Conservation (phyloP, 2,797 vertebrate genomes). For the Thaleichthys pacificus region DNA sequence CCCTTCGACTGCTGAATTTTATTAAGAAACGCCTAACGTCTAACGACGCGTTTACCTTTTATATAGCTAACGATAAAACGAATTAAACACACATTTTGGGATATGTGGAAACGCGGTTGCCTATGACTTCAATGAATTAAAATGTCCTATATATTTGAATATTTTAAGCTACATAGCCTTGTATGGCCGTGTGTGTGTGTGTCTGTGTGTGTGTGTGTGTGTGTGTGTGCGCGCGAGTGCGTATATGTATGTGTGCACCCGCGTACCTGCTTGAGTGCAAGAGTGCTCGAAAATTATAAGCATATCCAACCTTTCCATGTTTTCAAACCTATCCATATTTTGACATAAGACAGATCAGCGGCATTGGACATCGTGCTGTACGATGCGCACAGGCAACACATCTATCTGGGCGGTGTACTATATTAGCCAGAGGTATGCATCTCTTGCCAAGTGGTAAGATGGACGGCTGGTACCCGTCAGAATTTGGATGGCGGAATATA, state of each 20-base stretch:
- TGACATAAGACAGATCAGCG: constrained; percentile 9
- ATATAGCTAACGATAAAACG: background rate
- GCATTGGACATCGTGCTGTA: background rate
- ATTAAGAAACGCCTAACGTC: constrained; percentile 41
- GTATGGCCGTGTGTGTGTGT: constrained; percentile 3
- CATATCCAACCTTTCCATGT: background rate
- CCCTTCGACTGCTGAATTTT: constrained; percentile 73
- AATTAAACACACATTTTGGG: background rate
- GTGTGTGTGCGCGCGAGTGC: background rate
- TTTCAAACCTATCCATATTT: background rate
- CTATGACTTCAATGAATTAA: background rate
- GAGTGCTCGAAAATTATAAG: constrained; percentile 7
- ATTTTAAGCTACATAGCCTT: background rate
- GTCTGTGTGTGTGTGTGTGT: background rate
- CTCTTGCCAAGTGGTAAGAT: constrained; percentile 46
- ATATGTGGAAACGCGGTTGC: background rate
- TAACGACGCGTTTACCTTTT: background rate
- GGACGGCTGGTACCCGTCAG: constrained; percentile 53
- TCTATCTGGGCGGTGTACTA: constrained; percentile 1
- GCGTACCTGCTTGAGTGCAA: background rate
- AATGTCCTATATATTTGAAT: background rate
- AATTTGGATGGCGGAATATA: constrained; percentile 46
- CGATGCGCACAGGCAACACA: background rate
- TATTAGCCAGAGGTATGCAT: constrained; percentile 20
- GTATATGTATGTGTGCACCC: background rate